Conservation (phyloP, 2,888 invertebrate species). For the Orthosia gracilis region DNA sequence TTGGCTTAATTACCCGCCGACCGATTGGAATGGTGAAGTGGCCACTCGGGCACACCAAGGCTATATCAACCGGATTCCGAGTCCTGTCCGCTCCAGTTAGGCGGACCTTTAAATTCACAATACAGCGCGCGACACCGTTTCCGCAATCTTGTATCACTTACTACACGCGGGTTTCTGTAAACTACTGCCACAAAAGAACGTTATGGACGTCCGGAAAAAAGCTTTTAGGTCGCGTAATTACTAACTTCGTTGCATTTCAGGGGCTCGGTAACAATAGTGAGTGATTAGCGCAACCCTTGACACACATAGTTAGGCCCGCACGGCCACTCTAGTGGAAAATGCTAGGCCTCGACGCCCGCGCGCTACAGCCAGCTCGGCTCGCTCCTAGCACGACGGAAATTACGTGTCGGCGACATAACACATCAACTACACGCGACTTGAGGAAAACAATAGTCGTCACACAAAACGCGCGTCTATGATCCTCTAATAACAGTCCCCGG, state of each 20-base stretch:
- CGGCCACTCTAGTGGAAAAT: slow-evolving; percentile 89
- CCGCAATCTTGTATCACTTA: slow-evolving; percentile 79
- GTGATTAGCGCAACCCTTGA: slow-evolving; percentile 89
- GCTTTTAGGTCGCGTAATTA: slow-evolving; percentile 70
- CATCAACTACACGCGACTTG: slow-evolving; percentile 31
- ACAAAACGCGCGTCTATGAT: slow-evolving; percentile 3
- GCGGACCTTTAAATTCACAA: slow-evolving; percentile 85
- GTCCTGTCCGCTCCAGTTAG: slow-evolving; percentile 89
- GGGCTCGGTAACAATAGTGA: slow-evolving; percentile 85
- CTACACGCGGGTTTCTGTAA: slow-evolving; percentile 32
- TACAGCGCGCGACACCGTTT: slow-evolving; percentile 77
- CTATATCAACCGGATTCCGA: slow-evolving; percentile 89
- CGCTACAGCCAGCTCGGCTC: slow-evolving; percentile 62
- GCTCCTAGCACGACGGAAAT: slow-evolving; percentile 73
- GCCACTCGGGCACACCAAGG: slow-evolving; percentile 88
- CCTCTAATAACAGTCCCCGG: not conserved
- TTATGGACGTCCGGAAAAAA: slow-evolving; percentile 56
- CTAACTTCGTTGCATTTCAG: slow-evolving; percentile 79
- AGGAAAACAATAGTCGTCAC: slow-evolving; percentile 41
- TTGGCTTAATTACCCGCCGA: slow-evolving; percentile 84
- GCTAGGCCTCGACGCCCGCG: slow-evolving; percentile 84
- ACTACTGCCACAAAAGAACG: slow-evolving; percentile 25
- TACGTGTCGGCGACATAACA: slow-evolving; percentile 63
- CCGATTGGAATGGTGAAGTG: slow-evolving; percentile 89
- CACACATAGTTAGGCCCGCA: slow-evolving; percentile 85